phyloP scores from a whole-genome alignment of 1,140 invertebrate species.

The Hypothenemus hampei region DNA sequence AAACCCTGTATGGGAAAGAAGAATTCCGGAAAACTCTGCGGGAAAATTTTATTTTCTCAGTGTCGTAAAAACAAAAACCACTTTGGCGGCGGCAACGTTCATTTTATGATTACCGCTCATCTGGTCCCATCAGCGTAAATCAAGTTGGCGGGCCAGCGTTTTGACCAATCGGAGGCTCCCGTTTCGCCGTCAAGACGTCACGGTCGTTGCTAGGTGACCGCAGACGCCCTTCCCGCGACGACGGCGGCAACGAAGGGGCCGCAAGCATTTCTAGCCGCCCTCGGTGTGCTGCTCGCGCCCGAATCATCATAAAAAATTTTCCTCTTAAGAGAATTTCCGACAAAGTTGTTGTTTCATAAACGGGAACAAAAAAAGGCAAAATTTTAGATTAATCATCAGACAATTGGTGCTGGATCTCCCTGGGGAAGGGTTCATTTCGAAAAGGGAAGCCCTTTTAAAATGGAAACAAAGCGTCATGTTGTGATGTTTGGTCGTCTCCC shows the following conservation, averaged over 20 bases:
- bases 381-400: no score
- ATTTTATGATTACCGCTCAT: slow-evolving; percentile 26
- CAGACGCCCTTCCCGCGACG: slow-evolving; percentile 8
- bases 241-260: background rate
- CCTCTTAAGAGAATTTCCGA: no score
- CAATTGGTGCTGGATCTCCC: no score
- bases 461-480: slow-evolving; percentile 13
- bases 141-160: slow-evolving; percentile 18
- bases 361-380: no score
- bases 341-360: no score
- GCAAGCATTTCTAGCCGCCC: background rate
- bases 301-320: slow-evolving; percentile 13
- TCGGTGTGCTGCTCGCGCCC: background rate
- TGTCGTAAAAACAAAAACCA: slow-evolving; percentile 22
- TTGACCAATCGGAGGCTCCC: slow-evolving; percentile 15
- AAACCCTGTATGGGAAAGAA: no score
- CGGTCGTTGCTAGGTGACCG: slow-evolving; percentile 19
- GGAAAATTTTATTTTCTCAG: no score
- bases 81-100: slow-evolving; percentile 5
- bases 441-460: slow-evolving; percentile 14
- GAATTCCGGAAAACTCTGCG: no score
- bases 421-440: slow-evolving; percentile 6
- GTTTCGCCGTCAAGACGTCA: slow-evolving; percentile 17
- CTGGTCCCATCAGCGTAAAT: slow-evolving; percentile 26
- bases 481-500: no score